Percentiles rank a stretch among this genome's conserved stretches.
phyloP scores from a whole-genome alignment of 2,797 vertebrate genomes.

The Chloroceryle inda region DNA sequence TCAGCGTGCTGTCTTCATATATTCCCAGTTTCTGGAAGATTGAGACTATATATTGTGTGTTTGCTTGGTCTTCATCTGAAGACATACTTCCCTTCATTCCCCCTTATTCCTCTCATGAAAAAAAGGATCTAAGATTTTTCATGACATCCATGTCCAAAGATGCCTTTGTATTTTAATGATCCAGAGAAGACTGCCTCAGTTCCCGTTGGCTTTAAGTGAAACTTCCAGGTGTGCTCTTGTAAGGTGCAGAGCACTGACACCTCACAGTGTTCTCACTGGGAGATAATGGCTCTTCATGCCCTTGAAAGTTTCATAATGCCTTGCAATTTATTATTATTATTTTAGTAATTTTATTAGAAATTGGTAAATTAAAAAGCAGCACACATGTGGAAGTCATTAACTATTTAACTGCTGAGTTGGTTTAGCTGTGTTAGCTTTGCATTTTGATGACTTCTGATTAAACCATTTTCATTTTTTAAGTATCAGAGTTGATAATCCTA shows the following conservation, averaged over 20 bases:
- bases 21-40: neutral
- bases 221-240: fast-evolving
- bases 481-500: neutral
- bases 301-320: neutral
- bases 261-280: neutral
- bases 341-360: neutral
- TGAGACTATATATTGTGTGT: neutral
- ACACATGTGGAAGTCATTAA: neutral
- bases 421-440: neutral
- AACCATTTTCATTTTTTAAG: neutral
- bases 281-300: neutral
- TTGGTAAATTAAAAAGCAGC: neutral
- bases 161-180: neutral
- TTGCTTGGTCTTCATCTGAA: neutral
- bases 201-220: neutral
- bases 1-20: neutral
- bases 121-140: neutral
- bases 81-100: neutral
- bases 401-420: neutral
- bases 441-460: neutral
- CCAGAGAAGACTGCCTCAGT: neutral
- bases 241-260: neutral
- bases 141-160: neutral
- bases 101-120: neutral
- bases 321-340: neutral